A percentile compares a stretch with the other conserved stretches of the same genome.
Conservation (phyloP, 2,888 invertebrate genomes). For the Spilarctia lutea region DNA sequence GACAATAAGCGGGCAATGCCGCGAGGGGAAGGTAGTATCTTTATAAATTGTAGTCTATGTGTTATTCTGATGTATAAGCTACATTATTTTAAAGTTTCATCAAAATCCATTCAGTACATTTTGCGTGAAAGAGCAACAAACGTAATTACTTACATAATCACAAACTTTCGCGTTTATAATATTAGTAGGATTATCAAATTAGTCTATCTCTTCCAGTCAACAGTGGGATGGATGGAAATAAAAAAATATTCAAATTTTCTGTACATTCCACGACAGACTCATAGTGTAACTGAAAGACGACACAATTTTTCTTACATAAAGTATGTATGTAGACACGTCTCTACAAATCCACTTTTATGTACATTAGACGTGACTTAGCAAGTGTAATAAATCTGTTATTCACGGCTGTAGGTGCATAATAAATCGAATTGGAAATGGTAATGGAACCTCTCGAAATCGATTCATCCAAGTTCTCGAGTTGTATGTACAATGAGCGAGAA, state of each 20-base stretch:
- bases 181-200: too few species aligned
- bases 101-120: too few species aligned
- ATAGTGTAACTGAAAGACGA: constrained; percentile 9
- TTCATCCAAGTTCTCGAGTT: constrained; percentile 9
- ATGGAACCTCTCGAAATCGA: constrained; percentile 34
- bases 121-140: too few species aligned
- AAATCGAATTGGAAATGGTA: constrained; percentile 57
- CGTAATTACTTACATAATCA: too few species aligned
- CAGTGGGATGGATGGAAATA: too few species aligned
- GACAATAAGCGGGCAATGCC: too few species aligned
- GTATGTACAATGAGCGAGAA: neutral
- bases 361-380: constrained; percentile 48
- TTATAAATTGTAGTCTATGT: too few species aligned
- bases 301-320: constrained; percentile 23
- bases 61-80: too few species aligned
- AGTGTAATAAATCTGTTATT: constrained; percentile 59
- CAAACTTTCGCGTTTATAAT: too few species aligned
- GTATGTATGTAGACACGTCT: constrained; percentile 37
- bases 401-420: constrained; percentile 61
- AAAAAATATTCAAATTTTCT: neutral
- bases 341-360: constrained; percentile 44
- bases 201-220: too few species aligned
- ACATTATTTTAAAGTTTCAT: too few species aligned
- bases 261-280: neutral
- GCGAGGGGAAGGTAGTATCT: too few species aligned